Evolutionary conservation across 2,113 vertebrate species (phyloP).

Genomic region (Hypocryptadius cinnamomeus): DNA sequence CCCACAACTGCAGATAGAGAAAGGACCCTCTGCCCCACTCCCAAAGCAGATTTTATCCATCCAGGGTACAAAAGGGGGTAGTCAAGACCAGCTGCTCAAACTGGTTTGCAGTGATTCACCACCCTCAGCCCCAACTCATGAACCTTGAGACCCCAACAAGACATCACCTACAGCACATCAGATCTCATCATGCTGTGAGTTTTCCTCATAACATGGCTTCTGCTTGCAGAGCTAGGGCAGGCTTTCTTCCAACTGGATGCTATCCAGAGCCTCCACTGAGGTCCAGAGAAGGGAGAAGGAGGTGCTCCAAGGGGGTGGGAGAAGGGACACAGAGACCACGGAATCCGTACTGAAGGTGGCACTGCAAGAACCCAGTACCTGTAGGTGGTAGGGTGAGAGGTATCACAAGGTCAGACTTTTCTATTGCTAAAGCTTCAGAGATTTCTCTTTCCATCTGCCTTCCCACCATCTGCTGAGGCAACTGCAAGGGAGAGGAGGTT

Average conservation of each 20-base stretch:
- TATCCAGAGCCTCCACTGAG: background rate
- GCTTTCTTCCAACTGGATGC: background rate
- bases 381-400: background rate
- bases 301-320: background rate
- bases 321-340: background rate
- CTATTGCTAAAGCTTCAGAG: background rate
- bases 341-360: too few relatives aligned
- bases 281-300: background rate
- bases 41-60: background rate
- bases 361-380: background rate
- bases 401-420: background rate
- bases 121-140: background rate
- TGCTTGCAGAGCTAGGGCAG: background rate
- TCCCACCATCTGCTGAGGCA: background rate
- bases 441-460: background rate
- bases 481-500: background rate
- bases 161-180: background rate
- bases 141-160: background rate
- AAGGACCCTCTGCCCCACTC: background rate
- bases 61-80: background rate
- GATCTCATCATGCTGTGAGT: background rate
- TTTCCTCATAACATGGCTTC: background rate
- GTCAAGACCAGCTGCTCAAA: background rate
- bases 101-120: background rate
- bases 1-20: background rate